Percentiles rank a stretch among this genome's conserved stretches.
Evolutionary conservation across 2,888 invertebrate genomes (phyloP).

Genomic region (Melanargia galathea): DNA sequence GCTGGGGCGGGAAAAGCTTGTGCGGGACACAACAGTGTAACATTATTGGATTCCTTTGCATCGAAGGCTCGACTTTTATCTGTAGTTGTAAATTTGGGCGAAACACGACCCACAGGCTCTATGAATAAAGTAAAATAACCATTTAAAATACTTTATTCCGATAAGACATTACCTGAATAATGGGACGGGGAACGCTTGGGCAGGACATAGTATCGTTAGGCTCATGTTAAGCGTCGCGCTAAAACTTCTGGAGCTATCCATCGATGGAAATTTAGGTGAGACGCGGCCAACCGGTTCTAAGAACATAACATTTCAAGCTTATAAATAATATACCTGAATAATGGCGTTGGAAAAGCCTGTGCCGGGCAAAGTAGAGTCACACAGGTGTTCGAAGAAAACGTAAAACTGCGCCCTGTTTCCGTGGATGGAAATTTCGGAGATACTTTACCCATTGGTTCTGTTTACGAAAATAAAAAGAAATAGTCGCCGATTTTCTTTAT

Average conservation of each 20-base stretch:
- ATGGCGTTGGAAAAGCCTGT: conserved; percentile 88
- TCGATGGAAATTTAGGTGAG: conserved; percentile 83
- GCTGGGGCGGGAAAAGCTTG: conserved; percentile 88
- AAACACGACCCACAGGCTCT: conserved; percentile 87
- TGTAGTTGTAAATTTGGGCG: conserved; percentile 85
- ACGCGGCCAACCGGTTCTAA: conserved; percentile 85
- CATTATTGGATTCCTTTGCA: conserved; percentile 71
- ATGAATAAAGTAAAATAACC: conserved; percentile 47
- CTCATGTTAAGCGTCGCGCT: conserved; percentile 75
- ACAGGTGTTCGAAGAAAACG: conserved; percentile 71
- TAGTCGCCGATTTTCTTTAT: conserved; percentile 17
- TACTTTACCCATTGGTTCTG: conserved; percentile 91
- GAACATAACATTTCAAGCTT: conserved; percentile 55
- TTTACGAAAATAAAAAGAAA: conserved; percentile 52
- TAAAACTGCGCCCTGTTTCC: conserved; percentile 78
- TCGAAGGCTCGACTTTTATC: conserved; percentile 86
- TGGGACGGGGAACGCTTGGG: conserved; percentile 89
- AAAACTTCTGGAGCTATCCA: conserved; percentile 85
- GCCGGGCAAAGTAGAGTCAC: conserved; percentile 86
- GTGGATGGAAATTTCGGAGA: conserved; percentile 84
- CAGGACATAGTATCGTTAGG: conserved; percentile 87
- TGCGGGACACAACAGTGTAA: conserved; percentile 86
- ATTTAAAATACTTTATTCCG: conserved; percentile 23
- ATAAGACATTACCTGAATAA: conserved; percentile 83
- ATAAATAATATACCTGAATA: conserved; percentile 84